Percentiles rank a stretch among this genome's conserved stretches.
These are phyloP conservation scores for Equus przewalskii DNA, from an alignment of 2,113 vertebrate species.

Conservation along the genomic window DNA sequence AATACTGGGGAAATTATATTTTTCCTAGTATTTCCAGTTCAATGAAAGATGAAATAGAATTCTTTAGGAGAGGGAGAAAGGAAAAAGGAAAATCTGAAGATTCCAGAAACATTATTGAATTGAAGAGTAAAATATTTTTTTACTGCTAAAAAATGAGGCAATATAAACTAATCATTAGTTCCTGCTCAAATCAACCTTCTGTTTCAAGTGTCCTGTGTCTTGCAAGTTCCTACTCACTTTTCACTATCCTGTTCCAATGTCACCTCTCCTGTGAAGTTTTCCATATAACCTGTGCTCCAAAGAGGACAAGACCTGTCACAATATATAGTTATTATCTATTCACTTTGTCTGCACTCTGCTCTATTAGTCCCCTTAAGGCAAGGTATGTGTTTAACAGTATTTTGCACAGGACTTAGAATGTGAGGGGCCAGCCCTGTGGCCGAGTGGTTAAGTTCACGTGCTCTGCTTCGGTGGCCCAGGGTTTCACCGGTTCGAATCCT, in stretches of 20 bases:
- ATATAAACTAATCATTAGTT: background rate
- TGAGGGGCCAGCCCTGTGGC: background rate
- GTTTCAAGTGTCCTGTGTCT: background rate
- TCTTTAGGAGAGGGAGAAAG: background rate
- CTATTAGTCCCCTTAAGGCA: background rate
- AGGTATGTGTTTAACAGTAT: background rate
- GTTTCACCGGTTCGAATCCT: too few species aligned
- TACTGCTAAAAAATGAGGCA: background rate
- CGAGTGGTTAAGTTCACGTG: too few species aligned
- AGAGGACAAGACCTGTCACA: background rate
- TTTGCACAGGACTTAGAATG: background rate
- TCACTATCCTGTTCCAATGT: background rate
- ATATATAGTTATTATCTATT: background rate
- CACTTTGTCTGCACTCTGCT: background rate
- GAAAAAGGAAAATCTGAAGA: background rate
- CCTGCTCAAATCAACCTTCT: background rate
- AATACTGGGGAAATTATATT: background rate
- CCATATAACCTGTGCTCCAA: background rate
- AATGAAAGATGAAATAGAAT: conserved; percentile 42
- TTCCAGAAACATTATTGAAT: background rate
- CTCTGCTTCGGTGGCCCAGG: too few species aligned
- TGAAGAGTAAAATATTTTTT: background rate
- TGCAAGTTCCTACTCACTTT: background rate
- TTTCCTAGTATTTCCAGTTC: background rate
- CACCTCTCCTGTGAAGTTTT: background rate